phyloP scores from a whole-genome alignment of 2,797 vertebrate species.

The Enteromius anoplus region DNA sequence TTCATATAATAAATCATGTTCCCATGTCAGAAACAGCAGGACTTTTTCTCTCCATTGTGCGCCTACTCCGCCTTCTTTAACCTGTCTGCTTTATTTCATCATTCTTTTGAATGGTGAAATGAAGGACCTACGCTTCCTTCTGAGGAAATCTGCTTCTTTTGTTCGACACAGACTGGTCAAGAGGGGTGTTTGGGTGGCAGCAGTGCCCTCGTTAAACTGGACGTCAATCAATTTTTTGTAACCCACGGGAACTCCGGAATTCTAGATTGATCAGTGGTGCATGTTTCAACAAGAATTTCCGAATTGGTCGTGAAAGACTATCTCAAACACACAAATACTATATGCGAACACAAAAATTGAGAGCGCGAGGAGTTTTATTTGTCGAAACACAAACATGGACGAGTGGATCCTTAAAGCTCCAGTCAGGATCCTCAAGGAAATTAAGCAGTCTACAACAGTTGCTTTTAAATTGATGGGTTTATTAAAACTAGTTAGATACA shows the following conservation, averaged over 20 bases:
- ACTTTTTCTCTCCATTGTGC: conserved; percentile 15
- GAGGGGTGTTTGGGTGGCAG: conserved; percentile 67
- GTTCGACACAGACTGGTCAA: conserved; percentile 68
- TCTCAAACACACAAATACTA: conserved; percentile 26
- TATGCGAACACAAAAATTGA: not conserved
- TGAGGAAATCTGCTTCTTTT: conserved; percentile 54
- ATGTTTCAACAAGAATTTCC: not conserved
- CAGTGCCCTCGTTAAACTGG: conserved; percentile 18
- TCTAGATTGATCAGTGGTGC: conserved; percentile 55
- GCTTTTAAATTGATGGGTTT: not conserved
- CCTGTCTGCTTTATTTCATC: conserved; percentile 27
- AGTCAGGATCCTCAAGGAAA: not conserved
- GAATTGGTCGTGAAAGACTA: not conserved
- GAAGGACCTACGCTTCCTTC: conserved; percentile 47
- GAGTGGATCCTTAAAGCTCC: not conserved
- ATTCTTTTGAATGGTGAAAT: conserved; percentile 12
- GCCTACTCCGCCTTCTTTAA: conserved; percentile 24
- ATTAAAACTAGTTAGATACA: not conserved
- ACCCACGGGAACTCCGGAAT: conserved; percentile 39
- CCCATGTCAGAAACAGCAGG: conserved; percentile 35
- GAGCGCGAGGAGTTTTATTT: not conserved
- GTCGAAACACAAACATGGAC: not conserved
- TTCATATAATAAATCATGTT: conserved; percentile 34
- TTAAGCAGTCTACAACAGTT: not conserved
- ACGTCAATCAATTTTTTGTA: not conserved